phyloP scores from a whole-genome alignment of 2,888 invertebrate genomes.

The Aleiodes alternator region DNA sequence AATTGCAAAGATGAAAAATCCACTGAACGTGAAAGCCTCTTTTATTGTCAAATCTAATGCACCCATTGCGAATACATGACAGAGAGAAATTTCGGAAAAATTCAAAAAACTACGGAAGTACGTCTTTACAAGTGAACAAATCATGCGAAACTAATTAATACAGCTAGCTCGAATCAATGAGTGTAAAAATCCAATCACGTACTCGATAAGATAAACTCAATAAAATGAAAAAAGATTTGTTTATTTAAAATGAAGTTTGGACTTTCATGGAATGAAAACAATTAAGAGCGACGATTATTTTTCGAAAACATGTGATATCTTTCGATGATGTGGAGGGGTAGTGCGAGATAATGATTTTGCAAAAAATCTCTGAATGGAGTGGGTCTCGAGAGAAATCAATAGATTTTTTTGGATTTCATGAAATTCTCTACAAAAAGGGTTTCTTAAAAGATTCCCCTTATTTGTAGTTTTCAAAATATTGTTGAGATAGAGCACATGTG shows the following conservation, averaged over 20 bases:
- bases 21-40: slow-evolving; percentile 64
- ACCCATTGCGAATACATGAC: slow-evolving; percentile 59
- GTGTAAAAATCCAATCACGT: slow-evolving; percentile 24
- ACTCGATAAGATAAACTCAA: slow-evolving; percentile 48
- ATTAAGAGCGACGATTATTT: background rate
- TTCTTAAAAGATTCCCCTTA: no score
- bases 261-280: slow-evolving; percentile 7
- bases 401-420: no score
- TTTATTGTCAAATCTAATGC: slow-evolving; percentile 66
- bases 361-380: no score
- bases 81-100: background rate
- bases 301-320: background rate
- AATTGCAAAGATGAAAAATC: slow-evolving; percentile 53
- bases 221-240: background rate
- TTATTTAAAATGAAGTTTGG: slow-evolving; percentile 27
- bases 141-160: slow-evolving; percentile 18
- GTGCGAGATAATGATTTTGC: background rate
- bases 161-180: slow-evolving; percentile 17
- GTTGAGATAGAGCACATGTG: no score
- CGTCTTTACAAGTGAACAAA: background rate
- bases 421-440: no score
- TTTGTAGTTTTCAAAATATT: no score
- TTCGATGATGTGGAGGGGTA: background rate
- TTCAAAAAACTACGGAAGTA: background rate
- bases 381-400: no score